phyloP scores from a whole-genome alignment of 2,113 vertebrate genomes.

The Myiopsitta monachus region DNA sequence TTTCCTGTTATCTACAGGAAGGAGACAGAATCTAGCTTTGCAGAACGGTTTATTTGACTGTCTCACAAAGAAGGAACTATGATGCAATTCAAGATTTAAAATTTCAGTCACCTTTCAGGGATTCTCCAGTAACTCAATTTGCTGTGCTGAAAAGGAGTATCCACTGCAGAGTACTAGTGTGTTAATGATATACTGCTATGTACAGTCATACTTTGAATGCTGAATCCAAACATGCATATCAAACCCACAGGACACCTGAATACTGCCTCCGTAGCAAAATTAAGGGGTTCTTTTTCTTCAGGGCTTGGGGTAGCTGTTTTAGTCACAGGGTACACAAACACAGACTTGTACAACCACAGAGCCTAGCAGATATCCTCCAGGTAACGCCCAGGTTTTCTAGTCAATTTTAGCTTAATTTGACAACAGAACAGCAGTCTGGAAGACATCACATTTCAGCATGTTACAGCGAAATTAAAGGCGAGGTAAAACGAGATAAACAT shows the following conservation, averaged over 20 bases:
- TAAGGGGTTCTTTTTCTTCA: not conserved
- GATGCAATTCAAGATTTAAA: not conserved
- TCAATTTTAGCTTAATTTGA: not conserved
- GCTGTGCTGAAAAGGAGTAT: not conserved
- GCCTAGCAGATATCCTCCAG: not conserved
- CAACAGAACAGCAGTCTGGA: not conserved
- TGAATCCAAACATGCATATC: not conserved
- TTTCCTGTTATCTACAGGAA: not conserved
- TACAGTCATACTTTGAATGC: not conserved
- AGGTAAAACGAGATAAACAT: not conserved
- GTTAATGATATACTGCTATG: not conserved
- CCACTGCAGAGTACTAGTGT: not conserved
- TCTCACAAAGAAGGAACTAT: not conserved
- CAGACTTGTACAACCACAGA: not conserved
- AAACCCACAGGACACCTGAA: not conserved
- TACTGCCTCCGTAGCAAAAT: not conserved
- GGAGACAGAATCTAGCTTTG: not conserved
- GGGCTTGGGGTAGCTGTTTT: not conserved
- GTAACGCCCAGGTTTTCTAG: not conserved
- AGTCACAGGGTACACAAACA: not conserved
- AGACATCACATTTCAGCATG: not conserved
- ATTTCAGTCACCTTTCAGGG: constrained; percentile 19
- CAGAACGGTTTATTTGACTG: not conserved
- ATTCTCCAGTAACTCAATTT: constrained; percentile 1
- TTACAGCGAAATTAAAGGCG: not conserved